Percentiles rank a stretch among this genome's conserved stretches.
These are phyloP conservation scores for Morinoia aosen DNA, from an alignment of 2,888 invertebrate genomes.

Conservation along the genomic window DNA sequence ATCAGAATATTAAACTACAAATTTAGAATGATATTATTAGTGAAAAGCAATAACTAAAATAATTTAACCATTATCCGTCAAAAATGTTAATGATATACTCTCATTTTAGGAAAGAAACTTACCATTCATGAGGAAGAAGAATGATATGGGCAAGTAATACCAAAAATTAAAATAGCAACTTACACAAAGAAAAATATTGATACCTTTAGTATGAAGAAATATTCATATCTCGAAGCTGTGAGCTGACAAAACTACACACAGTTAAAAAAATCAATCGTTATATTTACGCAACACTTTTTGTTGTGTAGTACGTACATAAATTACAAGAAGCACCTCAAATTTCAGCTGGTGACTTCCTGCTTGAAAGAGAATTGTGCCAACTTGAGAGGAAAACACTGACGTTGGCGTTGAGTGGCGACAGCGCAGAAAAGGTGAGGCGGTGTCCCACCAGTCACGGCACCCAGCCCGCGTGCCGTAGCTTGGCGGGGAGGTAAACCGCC, in stretches of 20 bases:
- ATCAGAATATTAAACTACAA: no score
- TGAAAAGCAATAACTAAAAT: background rate
- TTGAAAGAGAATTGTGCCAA: no score
- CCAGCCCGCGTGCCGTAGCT: conserved; percentile 63
- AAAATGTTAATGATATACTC: background rate
- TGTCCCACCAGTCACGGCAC: background rate
- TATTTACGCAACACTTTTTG: no score
- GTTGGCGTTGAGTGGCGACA: no score
- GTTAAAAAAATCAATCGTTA: no score
- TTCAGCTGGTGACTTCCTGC: no score
- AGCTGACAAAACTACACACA: no score
- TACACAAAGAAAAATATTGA: background rate
- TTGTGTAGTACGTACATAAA: no score
- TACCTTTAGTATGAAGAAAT: background rate
- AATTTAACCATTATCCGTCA: background rate
- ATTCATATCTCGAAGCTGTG: background rate
- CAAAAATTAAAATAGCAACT: background rate
- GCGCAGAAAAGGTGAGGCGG: no score
- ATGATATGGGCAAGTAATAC: background rate
- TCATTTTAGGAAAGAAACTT: background rate
- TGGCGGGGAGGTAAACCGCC: conserved; percentile 64
- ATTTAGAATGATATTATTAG: background rate
- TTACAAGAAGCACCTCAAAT: no score
- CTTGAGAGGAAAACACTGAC: no score
- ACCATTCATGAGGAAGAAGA: background rate